phyloP scores from a whole-genome alignment of 1,140 invertebrate species.

The Elymnias hypermnestra region DNA sequence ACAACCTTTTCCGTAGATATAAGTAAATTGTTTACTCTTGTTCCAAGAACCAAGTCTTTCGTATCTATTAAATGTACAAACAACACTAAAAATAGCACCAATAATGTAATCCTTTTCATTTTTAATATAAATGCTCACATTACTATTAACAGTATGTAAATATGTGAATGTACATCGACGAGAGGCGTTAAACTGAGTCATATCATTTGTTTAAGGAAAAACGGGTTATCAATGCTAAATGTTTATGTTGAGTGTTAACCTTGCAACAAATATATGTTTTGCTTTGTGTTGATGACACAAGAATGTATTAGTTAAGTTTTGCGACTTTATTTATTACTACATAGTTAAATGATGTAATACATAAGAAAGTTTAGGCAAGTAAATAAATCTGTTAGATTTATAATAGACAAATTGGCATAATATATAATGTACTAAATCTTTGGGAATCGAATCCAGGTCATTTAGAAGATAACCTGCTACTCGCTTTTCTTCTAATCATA shows the following conservation, averaged over 20 bases:
- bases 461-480: too few relatives aligned
- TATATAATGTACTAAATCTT: too few relatives aligned
- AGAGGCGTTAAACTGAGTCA: constrained; percentile 24
- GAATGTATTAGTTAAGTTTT: too few relatives aligned
- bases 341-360: too few relatives aligned
- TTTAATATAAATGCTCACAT: constrained; percentile 12
- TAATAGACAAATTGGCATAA: too few relatives aligned
- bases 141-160: neutral
- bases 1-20: constrained; percentile 58
- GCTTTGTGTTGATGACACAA: constrained; percentile 4
- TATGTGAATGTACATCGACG: constrained; percentile 19
- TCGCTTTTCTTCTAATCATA: too few relatives aligned
- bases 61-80: constrained; percentile 35
- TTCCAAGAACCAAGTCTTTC: constrained; percentile 52
- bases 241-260: constrained; percentile 26
- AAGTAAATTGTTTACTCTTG: constrained; percentile 55
- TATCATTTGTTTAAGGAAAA: constrained; percentile 33
- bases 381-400: too few relatives aligned
- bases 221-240: constrained; percentile 17
- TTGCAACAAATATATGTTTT: constrained; percentile 15
- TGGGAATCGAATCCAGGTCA: too few relatives aligned
- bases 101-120: constrained; percentile 40
- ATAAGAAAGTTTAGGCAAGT: too few relatives aligned
- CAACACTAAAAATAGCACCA: constrained; percentile 36
- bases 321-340: too few relatives aligned